Percentiles rank a stretch among this genome's conserved stretches.
phyloP scores from a whole-genome alignment of 1,140 invertebrate genomes.

The Hestina assimilis region DNA sequence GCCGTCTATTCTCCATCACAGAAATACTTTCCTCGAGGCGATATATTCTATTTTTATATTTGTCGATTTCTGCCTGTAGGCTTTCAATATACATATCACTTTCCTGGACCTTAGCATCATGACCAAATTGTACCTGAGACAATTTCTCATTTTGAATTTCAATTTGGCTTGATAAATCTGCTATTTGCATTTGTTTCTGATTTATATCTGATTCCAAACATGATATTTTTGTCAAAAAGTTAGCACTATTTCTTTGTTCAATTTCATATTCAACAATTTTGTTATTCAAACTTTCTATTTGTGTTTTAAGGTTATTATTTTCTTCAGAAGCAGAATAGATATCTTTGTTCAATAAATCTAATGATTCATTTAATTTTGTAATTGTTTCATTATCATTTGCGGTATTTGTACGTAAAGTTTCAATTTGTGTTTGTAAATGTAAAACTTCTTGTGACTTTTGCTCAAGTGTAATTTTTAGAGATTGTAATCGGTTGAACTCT shows the following conservation, averaged over 20 bases:
- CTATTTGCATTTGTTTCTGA: constrained; percentile 60
- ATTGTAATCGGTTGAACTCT: constrained; percentile 49
- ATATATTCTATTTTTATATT: constrained; percentile 80
- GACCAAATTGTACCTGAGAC: constrained; percentile 60
- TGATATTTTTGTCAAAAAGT: constrained; percentile 64
- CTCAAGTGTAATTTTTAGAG: constrained; percentile 45
- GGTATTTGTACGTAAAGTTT: constrained; percentile 40
- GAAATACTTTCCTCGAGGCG: constrained; percentile 80
- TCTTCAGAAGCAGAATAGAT: constrained; percentile 49
- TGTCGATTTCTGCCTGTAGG: constrained; percentile 82
- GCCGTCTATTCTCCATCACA: constrained; percentile 77
- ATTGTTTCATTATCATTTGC: constrained; percentile 36
- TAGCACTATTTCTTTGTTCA: constrained; percentile 62
- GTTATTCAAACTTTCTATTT: constrained; percentile 55
- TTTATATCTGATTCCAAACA: constrained; percentile 66
- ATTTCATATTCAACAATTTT: constrained; percentile 71
- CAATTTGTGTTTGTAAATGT: constrained; percentile 42
- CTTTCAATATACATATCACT: constrained; percentile 85
- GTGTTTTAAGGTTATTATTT: constrained; percentile 51
- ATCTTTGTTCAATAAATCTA: constrained; percentile 46
- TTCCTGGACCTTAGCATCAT: constrained; percentile 84
- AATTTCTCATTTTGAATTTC: constrained; percentile 54
- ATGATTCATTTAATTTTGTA: constrained; percentile 37
- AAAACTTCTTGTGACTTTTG: constrained; percentile 41
- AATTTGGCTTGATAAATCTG: constrained; percentile 50